Evolutionary conservation across 2,113 vertebrate genomes (phyloP).

Genomic region (Urocynchramus pylzowi): DNA sequence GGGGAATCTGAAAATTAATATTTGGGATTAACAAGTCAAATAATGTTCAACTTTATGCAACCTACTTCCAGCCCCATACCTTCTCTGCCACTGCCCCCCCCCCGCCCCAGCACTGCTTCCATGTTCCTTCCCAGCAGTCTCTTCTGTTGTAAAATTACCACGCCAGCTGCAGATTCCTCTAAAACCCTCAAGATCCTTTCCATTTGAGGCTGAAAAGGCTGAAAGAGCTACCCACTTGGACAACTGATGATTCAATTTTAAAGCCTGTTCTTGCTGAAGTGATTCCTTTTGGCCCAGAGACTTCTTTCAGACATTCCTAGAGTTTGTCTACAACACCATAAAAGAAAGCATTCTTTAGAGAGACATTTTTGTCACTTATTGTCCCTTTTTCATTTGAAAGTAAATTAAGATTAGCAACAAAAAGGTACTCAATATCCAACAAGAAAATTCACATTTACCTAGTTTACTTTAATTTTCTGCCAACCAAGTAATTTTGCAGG

Average conservation of each 20-base stretch:
- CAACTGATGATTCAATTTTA: background rate
- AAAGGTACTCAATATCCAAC: background rate
- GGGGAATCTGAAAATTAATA: accelerated
- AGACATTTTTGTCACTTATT: background rate
- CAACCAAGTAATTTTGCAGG: background rate
- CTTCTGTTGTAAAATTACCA: background rate
- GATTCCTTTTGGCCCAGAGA: background rate
- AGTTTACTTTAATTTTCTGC: background rate
- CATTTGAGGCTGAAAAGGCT: background rate
- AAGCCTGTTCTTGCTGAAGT: background rate
- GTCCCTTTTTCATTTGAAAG: background rate
- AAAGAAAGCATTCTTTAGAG: background rate
- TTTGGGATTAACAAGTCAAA: background rate
- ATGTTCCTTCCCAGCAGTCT: background rate
- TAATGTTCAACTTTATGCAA: background rate
- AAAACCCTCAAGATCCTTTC: background rate
- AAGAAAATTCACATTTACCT: background rate
- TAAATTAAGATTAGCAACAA: background rate
- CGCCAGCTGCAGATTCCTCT: background rate
- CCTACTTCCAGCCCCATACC: background rate
- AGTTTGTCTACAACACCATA: background rate
- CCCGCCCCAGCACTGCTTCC: accelerated
- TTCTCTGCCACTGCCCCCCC: background rate
- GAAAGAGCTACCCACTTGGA: background rate
- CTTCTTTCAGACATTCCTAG: background rate